Evolutionary conservation across 2,113 vertebrate species (phyloP).

Genomic region (Corythaeola cristata): DNA sequence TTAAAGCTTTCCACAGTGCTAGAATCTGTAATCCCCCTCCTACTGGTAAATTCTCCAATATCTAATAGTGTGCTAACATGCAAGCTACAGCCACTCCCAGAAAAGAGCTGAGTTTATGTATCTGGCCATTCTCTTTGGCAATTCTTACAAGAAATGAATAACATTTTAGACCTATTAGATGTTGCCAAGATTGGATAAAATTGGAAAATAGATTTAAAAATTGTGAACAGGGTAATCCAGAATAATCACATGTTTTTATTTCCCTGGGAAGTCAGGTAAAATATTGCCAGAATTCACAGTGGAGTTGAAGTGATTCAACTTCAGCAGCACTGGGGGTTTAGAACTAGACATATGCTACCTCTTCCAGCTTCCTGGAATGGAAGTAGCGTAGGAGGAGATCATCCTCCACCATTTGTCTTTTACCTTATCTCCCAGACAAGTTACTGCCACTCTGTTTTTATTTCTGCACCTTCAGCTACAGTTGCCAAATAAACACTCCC

Average conservation of each 20-base stretch:
- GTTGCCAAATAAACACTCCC: background rate
- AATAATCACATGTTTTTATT: background rate
- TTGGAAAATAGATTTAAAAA: background rate
- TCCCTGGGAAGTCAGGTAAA: background rate
- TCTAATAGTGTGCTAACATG: background rate
- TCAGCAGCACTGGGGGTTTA: background rate
- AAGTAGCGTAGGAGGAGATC: background rate
- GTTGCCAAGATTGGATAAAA: background rate
- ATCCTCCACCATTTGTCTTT: background rate
- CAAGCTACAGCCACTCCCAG: background rate
- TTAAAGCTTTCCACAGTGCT: background rate
- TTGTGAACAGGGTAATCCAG: background rate
- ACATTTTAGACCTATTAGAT: background rate
- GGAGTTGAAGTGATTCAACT: background rate
- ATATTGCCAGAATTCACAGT: background rate
- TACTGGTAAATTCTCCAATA: background rate
- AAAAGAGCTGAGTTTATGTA: background rate
- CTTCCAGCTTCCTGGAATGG: background rate
- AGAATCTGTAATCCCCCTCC: background rate
- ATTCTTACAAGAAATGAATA: background rate
- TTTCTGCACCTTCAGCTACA: background rate
- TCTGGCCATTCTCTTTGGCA: background rate
- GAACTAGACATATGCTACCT: background rate
- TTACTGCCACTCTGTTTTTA: background rate
- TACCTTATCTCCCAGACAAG: background rate